Evolutionary conservation across 1,140 invertebrate species (phyloP).

Genomic region (Saccostrea echinata): DNA sequence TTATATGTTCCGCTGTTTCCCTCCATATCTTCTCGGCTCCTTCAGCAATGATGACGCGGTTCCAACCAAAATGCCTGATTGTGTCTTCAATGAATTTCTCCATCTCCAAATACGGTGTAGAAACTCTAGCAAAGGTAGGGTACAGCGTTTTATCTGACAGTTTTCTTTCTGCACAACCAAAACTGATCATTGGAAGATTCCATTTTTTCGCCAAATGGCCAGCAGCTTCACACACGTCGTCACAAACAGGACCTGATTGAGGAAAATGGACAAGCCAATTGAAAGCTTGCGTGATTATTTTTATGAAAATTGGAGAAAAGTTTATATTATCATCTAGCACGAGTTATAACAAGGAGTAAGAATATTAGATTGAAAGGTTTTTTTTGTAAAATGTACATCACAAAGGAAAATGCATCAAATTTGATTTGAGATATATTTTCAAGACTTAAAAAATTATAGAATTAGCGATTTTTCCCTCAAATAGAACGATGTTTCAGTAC

Average conservation of each 20-base stretch:
- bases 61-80: conserved; percentile 63
- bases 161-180: conserved; percentile 75
- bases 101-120: conserved; percentile 58
- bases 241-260: conserved; percentile 65
- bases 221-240: conserved; percentile 62
- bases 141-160: conserved; percentile 49
- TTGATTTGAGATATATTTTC: no score
- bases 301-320: background rate
- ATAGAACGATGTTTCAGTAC: no score
- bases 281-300: background rate
- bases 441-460: no score
- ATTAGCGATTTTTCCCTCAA: no score
- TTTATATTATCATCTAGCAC: no score
- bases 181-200: conserved; percentile 67
- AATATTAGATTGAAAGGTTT: no score
- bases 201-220: conserved; percentile 63
- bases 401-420: no score
- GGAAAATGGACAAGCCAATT: background rate
- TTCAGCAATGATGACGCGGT: conserved; percentile 60
- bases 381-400: no score
- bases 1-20: conserved; percentile 59
- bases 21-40: conserved; percentile 62
- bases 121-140: conserved; percentile 58
- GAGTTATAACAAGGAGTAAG: no score
- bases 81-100: conserved; percentile 57